Base-by-base conservation (phyloP, 2,888 invertebrate species). In the Drosophila lacicola region DNA sequence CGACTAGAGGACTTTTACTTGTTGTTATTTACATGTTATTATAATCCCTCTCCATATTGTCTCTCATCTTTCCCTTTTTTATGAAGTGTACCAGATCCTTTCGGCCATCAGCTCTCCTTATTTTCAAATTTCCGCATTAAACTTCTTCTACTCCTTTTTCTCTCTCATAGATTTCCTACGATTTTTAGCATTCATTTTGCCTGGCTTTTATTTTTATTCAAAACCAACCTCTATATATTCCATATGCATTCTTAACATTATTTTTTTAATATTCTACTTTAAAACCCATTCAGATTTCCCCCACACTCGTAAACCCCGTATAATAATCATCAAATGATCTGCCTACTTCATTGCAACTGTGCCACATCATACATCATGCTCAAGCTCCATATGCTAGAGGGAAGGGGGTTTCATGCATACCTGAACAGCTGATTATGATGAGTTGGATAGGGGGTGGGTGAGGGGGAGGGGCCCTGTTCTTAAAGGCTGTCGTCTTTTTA, bases 291-390 rank as follows among this genome's bases (percentile, higher is more conserved):
- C 51, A 49, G 42, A 46, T 62, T 53, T 19, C 47, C 17, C 14
- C 44, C 11, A 17, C 25, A 33, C 42, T 42, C 57, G 36, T 55
- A 70, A 60, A 62, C n/a, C 62, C 19, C 37, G 8, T 25, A 61
- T 66, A 74, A 82, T 82, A 76, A 78, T 78, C 85, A 85, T 84
- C 67, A 76, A 77, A 80, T 80, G 45, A 58, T 63, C 62, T 74
- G 80, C 63, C 60, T 62, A 70, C 46, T 68, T 55, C 69, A 66
- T 50, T 70, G 76, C 86, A 83, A 86, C 84, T 81, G 81, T 80
- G 82, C 70, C 84, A 80, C 80, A 82, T 84, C 85, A 87, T 85
- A 85, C 87, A 85, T 85, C 85, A 80, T 74, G 56, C 72, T 83
- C 80, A 80, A 70, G 67, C 19, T 36, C 29, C 49, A 57, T 37